Evolutionary conservation across 2,113 vertebrate genomes (phyloP).

Genomic region (Stomatorhinus ivindoensis): DNA sequence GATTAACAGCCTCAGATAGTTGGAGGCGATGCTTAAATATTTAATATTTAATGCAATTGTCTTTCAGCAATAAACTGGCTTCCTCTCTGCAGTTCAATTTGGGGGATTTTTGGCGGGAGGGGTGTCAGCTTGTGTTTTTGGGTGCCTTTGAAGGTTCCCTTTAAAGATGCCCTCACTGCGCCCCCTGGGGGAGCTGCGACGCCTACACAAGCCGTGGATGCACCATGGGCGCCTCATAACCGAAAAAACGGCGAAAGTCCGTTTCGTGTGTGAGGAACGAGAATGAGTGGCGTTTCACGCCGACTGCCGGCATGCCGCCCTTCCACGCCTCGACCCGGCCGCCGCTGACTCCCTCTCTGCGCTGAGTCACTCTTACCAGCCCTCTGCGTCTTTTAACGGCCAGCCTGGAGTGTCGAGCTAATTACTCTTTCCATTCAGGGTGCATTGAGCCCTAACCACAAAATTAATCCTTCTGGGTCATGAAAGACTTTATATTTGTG

Average conservation of each 20-base stretch:
- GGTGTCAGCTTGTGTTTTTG: background rate
- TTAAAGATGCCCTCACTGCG: background rate
- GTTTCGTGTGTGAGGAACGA: background rate
- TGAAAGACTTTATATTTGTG: background rate
- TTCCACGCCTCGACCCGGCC: background rate
- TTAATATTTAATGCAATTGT: background rate
- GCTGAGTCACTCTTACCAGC: background rate
- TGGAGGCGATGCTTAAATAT: slow-evolving; percentile 6
- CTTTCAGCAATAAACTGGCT: background rate
- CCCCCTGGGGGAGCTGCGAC: too few species aligned
- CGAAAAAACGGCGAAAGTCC: background rate
- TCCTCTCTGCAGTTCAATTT: background rate
- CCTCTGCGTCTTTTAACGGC: background rate
- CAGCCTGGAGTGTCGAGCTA: background rate
- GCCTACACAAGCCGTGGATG: too few species aligned
- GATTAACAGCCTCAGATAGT: slow-evolving; percentile 13
- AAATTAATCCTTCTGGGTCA: slow-evolving; percentile 12
- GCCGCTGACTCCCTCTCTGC: background rate
- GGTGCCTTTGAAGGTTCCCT: background rate
- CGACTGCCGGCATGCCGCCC: background rate
- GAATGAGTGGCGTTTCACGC: background rate
- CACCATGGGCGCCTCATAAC: too few species aligned
- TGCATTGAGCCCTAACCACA: background rate
- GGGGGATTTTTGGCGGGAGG: background rate
- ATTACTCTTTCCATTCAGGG: background rate